These are phyloP conservation scores for Actinemys pallida DNA, from an alignment of 2,113 vertebrate species.

Conservation along the genomic window DNA sequence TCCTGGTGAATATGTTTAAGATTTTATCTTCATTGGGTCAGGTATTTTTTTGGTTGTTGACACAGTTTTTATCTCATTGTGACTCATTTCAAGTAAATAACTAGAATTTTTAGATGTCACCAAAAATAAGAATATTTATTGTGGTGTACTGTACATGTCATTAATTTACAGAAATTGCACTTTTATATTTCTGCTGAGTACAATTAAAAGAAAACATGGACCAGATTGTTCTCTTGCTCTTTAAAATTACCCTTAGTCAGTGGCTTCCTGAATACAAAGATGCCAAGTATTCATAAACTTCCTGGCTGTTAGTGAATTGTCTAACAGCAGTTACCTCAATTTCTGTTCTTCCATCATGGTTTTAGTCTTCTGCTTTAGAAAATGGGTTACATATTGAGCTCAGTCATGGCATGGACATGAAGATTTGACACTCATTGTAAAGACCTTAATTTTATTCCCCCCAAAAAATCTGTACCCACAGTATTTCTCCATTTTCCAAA, in stretches of 20 bases:
- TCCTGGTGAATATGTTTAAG: constrained; percentile 66
- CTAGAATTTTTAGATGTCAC: constrained; percentile 71
- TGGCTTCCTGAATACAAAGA: constrained; percentile 26
- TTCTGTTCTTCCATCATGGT: constrained; percentile 43
- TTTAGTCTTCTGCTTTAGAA: background rate
- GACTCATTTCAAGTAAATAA: constrained; percentile 55
- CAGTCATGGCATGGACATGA: background rate
- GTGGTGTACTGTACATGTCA: constrained; percentile 71
- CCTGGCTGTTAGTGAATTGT: constrained; percentile 2
- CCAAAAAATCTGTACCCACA: background rate
- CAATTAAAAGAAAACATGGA: constrained; percentile 56
- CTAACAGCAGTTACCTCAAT: constrained; percentile 30
- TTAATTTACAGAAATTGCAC: constrained; percentile 76
- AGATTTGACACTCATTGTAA: background rate
- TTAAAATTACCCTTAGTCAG: constrained; percentile 20
- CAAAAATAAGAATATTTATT: constrained; percentile 74
- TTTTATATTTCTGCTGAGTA: constrained; percentile 77
- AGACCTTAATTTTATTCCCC: background rate
- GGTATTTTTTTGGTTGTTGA: constrained; percentile 70
- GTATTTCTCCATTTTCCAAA: constrained; percentile 21
- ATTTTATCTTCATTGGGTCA: constrained; percentile 66
- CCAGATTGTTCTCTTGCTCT: constrained; percentile 34
- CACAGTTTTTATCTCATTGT: constrained; percentile 72
- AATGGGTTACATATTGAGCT: constrained; percentile 6
- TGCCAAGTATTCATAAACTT: background rate